Percentiles rank a stretch among this genome's conserved stretches.
These are phyloP conservation scores for Octomys mimax DNA, from an alignment of 2,797 vertebrate species.

Conservation along the genomic window DNA sequence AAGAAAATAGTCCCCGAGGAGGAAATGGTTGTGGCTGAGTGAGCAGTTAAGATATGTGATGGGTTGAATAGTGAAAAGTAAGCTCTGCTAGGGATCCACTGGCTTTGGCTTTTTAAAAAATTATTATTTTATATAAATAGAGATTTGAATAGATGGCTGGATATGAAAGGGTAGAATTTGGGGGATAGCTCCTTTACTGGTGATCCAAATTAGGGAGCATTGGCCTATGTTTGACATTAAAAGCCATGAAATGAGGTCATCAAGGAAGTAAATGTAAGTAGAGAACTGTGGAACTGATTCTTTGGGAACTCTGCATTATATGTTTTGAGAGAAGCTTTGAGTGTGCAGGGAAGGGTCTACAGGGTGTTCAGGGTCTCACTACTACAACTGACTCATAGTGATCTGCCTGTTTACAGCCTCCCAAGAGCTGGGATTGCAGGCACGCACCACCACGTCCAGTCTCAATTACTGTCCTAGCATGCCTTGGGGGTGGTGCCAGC, in stretches of 20 bases:
- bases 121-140: conserved; percentile 21
- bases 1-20: not conserved
- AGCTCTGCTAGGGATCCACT: conserved; percentile 2
- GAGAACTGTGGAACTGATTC: not conserved
- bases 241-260: not conserved
- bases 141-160: conserved; percentile 45
- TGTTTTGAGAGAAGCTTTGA: not conserved
- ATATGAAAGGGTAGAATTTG: conserved; percentile 25
- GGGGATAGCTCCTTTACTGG: not conserved
- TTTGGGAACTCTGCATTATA: not conserved
- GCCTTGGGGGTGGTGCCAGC: too few relatives aligned
- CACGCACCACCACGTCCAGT: too few relatives aligned
- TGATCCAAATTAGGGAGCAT: conserved; percentile 45
- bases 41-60: not conserved
- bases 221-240: conserved; percentile 49
- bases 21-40: not conserved
- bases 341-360: not conserved
- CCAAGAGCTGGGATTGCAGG: too few relatives aligned
- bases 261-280: conserved; percentile 10
- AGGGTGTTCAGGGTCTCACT: too few relatives aligned
- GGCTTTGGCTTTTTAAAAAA: not conserved
- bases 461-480: too few relatives aligned
- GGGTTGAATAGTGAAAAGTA: not conserved
- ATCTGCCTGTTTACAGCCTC: too few relatives aligned
- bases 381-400: too few relatives aligned